phyloP scores from a whole-genome alignment of 2,888 invertebrate species.

The Eristalinus aeneus region DNA sequence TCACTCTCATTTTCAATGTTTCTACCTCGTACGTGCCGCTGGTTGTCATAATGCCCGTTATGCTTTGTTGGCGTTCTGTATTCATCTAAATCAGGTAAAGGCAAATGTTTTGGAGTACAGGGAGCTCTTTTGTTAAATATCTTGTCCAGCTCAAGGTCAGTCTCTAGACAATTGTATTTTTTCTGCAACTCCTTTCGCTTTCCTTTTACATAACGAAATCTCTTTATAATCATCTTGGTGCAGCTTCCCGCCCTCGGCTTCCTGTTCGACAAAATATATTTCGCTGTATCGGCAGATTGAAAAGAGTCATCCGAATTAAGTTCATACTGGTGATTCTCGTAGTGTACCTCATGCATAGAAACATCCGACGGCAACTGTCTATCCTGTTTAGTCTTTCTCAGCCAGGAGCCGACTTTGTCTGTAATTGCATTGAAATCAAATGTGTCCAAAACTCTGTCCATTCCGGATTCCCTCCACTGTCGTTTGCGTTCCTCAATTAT shows the following conservation, averaged over 20 bases:
- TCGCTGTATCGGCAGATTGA: constrained; percentile 77
- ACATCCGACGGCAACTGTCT: not conserved
- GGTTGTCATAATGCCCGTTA: not conserved
- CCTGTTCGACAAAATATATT: constrained; percentile 76
- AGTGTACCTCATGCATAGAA: constrained; percentile 34
- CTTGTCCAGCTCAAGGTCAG: not conserved
- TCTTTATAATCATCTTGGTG: constrained; percentile 76
- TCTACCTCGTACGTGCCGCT: not conserved
- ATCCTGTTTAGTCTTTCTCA: constrained; percentile 53
- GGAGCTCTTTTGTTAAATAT: not conserved
- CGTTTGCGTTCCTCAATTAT: constrained; percentile 75
- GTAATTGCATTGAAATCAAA: constrained; percentile 77
- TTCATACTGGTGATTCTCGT: constrained; percentile 39
- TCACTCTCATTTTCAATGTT: not conserved
- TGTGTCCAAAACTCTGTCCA: constrained; percentile 75
- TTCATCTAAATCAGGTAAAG: not conserved
- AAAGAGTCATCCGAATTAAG: constrained; percentile 73
- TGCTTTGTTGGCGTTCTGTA: not conserved
- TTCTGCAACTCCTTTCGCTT: constrained; percentile 74
- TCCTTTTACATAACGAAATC: constrained; percentile 74
- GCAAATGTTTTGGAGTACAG: not conserved
- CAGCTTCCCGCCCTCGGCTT: constrained; percentile 64
- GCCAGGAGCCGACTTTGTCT: constrained; percentile 76
- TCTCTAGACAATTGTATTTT: constrained; percentile 72
- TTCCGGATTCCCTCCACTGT: constrained; percentile 75